Evolutionary conservation across 2,797 vertebrate species (phyloP), one percentile per base, ranked within the genome.

Genomic region (Carcharodon carcharias): DNA sequence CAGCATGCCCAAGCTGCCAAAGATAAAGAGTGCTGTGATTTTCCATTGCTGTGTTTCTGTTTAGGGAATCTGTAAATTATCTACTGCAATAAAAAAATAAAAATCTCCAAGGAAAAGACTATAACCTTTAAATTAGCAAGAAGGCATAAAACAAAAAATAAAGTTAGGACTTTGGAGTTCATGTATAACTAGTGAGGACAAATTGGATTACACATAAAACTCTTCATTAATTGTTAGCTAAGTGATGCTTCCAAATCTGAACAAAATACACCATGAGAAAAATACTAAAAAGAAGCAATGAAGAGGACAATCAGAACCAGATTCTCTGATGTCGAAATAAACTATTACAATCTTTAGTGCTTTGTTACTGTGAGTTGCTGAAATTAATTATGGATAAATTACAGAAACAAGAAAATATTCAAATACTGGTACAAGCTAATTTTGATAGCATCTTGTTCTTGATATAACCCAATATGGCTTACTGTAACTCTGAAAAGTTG

Each of bases 11-110:
- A 96, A 95, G 96, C 97, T 97, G 97, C 96, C 93, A 97, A 67
- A 97, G 96, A 97, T 96, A 97, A 97, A 97, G 96, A 88, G 85
- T 96, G 95, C 54, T n/a, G 96, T 96, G 96, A 97, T 95, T 97
- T 97, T 97, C 97, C 97, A 98, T 96, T 97, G 97, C 97, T 96
- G 96, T n/a, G 61, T 73, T 61, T 58, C 82, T 77, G 96, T 96
- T 97, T 2, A 96, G 96, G 77, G 96, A 96, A 96, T 92, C 96
- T 96, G 94, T 69, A 96, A 97, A 96, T 95, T 31, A 95, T 80
- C 96, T 87, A 50, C 0, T 0, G 77, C 61, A 96, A 96, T 71
- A 61, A 93, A 96, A 97, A 28, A 0, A 93, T 65, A 45, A 95
- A 69, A 96, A 85, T 96, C 93, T 97, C 95, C 96, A 96, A 96